Evolutionary conservation across 1,140 invertebrate genomes (phyloP).

Genomic region (Drosophila arizonae): DNA sequence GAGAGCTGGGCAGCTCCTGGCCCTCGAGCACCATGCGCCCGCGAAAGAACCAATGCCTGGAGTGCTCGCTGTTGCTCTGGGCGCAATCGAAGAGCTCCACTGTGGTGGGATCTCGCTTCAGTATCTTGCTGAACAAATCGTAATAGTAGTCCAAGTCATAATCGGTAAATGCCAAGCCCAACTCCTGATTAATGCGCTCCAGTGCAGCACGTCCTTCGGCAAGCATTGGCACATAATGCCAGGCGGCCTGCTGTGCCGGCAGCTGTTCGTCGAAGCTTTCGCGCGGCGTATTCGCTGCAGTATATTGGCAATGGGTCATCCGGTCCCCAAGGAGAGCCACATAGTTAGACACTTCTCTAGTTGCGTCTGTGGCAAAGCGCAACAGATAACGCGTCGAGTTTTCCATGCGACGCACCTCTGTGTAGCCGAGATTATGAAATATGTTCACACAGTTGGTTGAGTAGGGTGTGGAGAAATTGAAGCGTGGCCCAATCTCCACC

Average conservation of each 20-base stretch:
- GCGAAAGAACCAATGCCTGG: constrained; percentile 96
- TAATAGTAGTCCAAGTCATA: constrained; percentile 95
- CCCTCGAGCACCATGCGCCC: constrained; percentile 95
- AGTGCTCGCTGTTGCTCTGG: constrained; percentile 98
- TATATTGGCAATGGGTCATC: constrained; percentile 89
- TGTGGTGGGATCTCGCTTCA: constrained; percentile 97
- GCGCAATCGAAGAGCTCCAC: constrained; percentile 99
- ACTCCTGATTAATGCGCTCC: constrained; percentile 91
- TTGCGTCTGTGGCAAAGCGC: constrained; percentile 82
- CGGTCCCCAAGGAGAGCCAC: constrained; percentile 89
- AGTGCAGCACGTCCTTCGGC: constrained; percentile 90
- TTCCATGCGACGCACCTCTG: constrained; percentile 91
- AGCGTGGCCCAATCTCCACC: constrained; percentile 91
- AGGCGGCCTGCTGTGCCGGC: constrained; percentile 86
- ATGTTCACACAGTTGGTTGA: constrained; percentile 98
- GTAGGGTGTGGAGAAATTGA: constrained; percentile 96
- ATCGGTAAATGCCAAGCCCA: constrained; percentile 93
- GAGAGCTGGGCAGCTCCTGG: constrained; percentile 88
- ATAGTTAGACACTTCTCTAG: constrained; percentile 84
- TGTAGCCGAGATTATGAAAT: constrained; percentile 91
- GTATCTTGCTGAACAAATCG: constrained; percentile 89
- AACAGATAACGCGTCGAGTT: constrained; percentile 91
- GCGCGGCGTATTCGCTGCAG: constrained; percentile 88
- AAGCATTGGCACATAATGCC: constrained; percentile 93
- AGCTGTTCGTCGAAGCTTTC: constrained; percentile 88